phyloP scores from a whole-genome alignment of 30 jellyfish, hydroid and myxozoan genomes.

The Hydra vulgaris region DNA sequence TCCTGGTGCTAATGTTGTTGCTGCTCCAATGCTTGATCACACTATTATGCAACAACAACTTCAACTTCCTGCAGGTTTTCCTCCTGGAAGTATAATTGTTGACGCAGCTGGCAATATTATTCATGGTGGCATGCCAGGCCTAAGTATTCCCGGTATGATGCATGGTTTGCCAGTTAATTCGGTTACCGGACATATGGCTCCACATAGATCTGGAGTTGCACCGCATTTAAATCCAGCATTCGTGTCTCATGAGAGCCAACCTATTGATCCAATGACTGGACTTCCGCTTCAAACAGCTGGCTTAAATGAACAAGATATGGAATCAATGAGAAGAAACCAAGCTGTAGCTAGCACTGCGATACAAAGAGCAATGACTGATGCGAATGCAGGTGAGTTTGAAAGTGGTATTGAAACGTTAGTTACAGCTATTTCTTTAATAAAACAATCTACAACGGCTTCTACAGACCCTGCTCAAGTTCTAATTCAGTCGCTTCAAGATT shows the following conservation, averaged over 20 bases:
- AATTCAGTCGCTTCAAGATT: constrained; percentile 90
- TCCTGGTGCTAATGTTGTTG: constrained; percentile 38
- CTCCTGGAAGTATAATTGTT: constrained; percentile 27
- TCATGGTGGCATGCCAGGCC: constrained; percentile 30
- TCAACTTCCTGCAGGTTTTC: constrained; percentile 19
- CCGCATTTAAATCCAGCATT: constrained; percentile 95
- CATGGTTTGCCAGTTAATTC: constrained; percentile 43
- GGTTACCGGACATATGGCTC: constrained; percentile 37
- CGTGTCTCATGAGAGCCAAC: constrained; percentile 40
- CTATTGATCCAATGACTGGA: constrained; percentile 51
- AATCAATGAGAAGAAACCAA: constrained; percentile 85
- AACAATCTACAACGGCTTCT: constrained; percentile 87
- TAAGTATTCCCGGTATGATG: constrained; percentile 11
- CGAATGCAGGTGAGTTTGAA: constrained; percentile 93
- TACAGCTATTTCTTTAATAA: constrained; percentile 87
- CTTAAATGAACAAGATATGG: constrained; percentile 66
- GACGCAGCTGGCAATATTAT: constrained; percentile 31
- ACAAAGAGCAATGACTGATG: constrained; percentile 98
- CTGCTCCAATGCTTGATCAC: constrained; percentile 34
- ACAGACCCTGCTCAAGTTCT: constrained; percentile 90
- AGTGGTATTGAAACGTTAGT: constrained; percentile 96
- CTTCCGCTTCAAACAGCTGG: constrained; percentile 53
- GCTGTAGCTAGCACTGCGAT: constrained; percentile 98
- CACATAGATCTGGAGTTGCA: constrained; percentile 79
- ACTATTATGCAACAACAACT: constrained; percentile 17